A percentile compares a stretch with the other conserved stretches of the same genome.
Conservation (phyloP, 1,140 invertebrate species). For the Pemphigus obesinymphae region DNA sequence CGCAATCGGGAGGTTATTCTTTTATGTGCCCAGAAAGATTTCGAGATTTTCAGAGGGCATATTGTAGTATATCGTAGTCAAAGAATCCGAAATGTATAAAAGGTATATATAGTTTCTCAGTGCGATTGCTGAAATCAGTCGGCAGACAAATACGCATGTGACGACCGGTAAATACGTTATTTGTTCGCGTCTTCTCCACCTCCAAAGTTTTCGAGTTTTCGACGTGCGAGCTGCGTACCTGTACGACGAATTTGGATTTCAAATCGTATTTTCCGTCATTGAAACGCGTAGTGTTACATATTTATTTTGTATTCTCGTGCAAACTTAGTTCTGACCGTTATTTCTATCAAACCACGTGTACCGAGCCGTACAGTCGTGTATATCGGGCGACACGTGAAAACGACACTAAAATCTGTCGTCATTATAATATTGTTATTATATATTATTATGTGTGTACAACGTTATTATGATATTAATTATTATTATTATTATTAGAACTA, state of each 20-base stretch:
- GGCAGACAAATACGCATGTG: neutral
- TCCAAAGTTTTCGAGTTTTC: neutral
- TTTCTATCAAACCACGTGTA: neutral
- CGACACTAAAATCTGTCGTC: neutral
- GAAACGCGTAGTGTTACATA: no score
- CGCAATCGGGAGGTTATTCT: neutral
- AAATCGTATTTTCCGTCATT: neutral
- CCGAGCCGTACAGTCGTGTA: neutral
- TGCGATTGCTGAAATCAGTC: neutral
- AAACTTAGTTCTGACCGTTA: no score
- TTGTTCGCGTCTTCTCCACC: no score
- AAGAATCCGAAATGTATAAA: constrained; percentile 2
- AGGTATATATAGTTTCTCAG: neutral
- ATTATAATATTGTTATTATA: neutral
- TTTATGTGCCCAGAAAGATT: neutral
- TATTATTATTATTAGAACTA: neutral
- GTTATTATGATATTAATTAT: neutral
- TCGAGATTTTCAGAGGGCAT: neutral
- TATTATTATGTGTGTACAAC: neutral
- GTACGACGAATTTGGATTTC: neutral
- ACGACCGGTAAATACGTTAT: no score
- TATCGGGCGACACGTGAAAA: neutral
- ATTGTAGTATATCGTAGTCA: neutral
- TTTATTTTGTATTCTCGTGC: no score
- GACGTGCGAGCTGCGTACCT: neutral